Evolutionary conservation across 2,797 vertebrate genomes (phyloP).

Genomic region (Anas bernieri): DNA sequence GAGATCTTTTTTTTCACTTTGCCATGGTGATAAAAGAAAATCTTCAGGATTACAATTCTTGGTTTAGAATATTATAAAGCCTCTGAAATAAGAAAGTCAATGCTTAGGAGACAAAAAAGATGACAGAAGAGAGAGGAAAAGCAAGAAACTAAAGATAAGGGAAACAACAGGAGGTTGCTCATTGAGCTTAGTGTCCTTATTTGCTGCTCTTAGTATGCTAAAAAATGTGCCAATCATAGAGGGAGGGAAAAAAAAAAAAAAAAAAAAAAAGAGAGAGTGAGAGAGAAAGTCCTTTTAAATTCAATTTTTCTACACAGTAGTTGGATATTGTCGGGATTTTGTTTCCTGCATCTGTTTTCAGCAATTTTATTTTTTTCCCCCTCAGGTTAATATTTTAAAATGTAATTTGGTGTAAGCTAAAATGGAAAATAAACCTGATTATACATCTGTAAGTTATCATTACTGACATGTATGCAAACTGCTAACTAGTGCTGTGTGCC

Average conservation of each 20-base stretch:
- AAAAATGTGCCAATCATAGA: slow-evolving; percentile 40
- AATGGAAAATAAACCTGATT: slow-evolving; percentile 20
- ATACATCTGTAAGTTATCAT: slow-evolving; percentile 60
- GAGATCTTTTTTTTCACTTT: slow-evolving; percentile 36
- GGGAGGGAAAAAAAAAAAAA: background rate
- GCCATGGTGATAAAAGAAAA: slow-evolving; percentile 59
- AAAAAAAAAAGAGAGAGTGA: background rate
- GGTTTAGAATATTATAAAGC: slow-evolving; percentile 62
- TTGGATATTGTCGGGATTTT: background rate
- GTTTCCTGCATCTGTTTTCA: slow-evolving; percentile 11
- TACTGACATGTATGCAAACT: slow-evolving; percentile 71
- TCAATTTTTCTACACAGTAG: slow-evolving; percentile 20
- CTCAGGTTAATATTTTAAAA: slow-evolving; percentile 57
- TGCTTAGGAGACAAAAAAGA: slow-evolving; percentile 69
- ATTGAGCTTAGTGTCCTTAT: slow-evolving; percentile 65
- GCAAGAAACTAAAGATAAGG: slow-evolving; percentile 44
- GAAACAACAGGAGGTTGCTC: slow-evolving; percentile 47
- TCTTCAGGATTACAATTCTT: slow-evolving; percentile 52
- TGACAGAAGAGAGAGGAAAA: slow-evolving; percentile 35
- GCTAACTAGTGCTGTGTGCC: slow-evolving; percentile 31
- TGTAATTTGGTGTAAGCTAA: slow-evolving; percentile 55
- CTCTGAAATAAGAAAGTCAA: slow-evolving; percentile 68
- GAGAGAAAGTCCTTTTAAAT: background rate
- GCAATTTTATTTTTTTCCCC: slow-evolving; percentile 38
- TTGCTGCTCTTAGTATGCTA: slow-evolving; percentile 52